These are phyloP conservation scores for Matsumurasca onukii DNA, from an alignment of 1,140 invertebrate species.

Conservation along the genomic window DNA sequence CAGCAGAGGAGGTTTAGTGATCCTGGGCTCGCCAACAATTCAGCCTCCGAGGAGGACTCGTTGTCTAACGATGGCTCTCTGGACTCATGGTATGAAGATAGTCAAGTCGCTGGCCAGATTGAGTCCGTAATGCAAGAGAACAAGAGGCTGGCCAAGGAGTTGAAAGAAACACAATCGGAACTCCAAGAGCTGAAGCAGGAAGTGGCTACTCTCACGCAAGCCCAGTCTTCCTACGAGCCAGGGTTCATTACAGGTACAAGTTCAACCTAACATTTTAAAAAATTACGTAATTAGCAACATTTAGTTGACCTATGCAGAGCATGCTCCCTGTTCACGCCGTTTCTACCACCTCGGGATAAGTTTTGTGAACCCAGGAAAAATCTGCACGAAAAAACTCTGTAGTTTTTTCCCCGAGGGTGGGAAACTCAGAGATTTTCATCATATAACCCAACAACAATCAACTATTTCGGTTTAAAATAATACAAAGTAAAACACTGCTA, in stretches of 20 bases:
- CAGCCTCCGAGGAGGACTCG: slow-evolving; percentile 31
- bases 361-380: too few relatives aligned
- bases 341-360: too few relatives aligned
- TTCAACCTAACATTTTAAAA: too few relatives aligned
- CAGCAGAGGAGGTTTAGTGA: slow-evolving; percentile 38
- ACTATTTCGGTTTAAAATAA: too few relatives aligned
- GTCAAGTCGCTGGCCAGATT: slow-evolving; percentile 29
- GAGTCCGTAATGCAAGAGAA: slow-evolving; percentile 33
- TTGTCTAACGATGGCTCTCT: slow-evolving; percentile 26
- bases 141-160: slow-evolving; percentile 33
- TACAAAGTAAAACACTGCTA: too few relatives aligned
- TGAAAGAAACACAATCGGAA: slow-evolving; percentile 34
- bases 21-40: slow-evolving; percentile 36
- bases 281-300: too few relatives aligned
- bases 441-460: too few relatives aligned
- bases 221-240: slow-evolving; percentile 21
- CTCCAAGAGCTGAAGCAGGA: slow-evolving; percentile 35
- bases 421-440: too few relatives aligned
- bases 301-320: too few relatives aligned
- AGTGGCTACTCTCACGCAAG: slow-evolving; percentile 16
- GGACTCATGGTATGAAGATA: slow-evolving; percentile 13
- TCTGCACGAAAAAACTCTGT: too few relatives aligned
- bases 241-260: slow-evolving; percentile 26
- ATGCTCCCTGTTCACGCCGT: too few relatives aligned
- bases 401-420: too few relatives aligned